phyloP scores from a whole-genome alignment of 2,797 vertebrate species.

The Acanthurus lineatus region DNA sequence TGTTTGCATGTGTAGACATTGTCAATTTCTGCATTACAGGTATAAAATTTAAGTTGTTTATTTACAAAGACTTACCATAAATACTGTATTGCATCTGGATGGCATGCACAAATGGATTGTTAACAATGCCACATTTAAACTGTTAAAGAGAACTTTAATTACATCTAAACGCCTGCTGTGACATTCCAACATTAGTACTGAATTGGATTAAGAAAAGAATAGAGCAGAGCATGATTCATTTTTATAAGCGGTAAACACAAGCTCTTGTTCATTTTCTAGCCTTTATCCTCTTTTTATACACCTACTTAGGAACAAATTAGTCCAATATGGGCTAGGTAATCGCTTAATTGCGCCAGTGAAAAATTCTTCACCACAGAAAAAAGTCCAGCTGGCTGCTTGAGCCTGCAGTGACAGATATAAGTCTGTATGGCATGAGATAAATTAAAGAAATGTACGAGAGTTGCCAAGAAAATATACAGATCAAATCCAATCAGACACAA shows the following conservation, averaged over 20 bases:
- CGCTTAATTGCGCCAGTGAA: neutral
- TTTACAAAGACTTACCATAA: conserved; percentile 6
- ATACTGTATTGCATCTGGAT: conserved; percentile 36
- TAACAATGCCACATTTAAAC: conserved; percentile 47
- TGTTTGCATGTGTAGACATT: neutral
- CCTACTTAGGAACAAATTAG: too few relatives aligned
- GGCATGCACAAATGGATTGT: conserved; percentile 27
- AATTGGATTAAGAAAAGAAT: conserved; percentile 50
- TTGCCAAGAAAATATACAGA: conserved; percentile 8
- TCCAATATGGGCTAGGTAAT: conserved; percentile 18
- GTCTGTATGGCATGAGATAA: neutral
- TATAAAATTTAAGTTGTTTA: conserved; percentile 18
- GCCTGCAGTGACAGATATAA: conserved; percentile 13
- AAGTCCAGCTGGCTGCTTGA: neutral
- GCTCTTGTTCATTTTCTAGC: conserved; percentile 2
- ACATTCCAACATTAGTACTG: conserved; percentile 43
- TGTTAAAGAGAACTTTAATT: conserved; percentile 55
- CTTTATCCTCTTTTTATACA: conserved; percentile 7
- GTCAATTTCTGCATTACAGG: conserved; percentile 14
- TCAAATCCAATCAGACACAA: neutral
- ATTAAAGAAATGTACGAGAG: neutral
- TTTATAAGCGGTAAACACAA: conserved; percentile 11
- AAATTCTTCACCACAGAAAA: neutral
- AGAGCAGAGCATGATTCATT: conserved; percentile 34
- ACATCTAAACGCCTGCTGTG: conserved; percentile 44